A percentile compares a stretch with the other conserved stretches of the same genome.
phyloP scores from a whole-genome alignment of 2,113 vertebrate genomes.

The Probosciger aterrimus region DNA sequence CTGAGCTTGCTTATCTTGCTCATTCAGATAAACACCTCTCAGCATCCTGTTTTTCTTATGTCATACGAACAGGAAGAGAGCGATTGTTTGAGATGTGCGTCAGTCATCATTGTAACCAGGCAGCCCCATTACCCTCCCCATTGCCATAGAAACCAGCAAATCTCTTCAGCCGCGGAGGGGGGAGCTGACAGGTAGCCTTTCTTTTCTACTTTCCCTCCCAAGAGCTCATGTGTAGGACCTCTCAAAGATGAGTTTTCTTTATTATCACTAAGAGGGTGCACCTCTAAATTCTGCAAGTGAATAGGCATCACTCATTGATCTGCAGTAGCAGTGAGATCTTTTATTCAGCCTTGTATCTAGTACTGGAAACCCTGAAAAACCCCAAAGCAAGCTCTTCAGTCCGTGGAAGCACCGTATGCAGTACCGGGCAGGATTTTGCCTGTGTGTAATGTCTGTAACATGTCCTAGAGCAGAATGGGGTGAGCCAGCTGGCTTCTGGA shows the following conservation, averaged over 20 bases:
- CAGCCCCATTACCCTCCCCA: constrained; percentile 33
- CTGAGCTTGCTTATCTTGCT: constrained; percentile 50
- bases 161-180: not conserved
- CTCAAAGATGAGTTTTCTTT: rapidly evolving
- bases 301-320: not conserved
- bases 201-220: not conserved
- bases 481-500: not conserved
- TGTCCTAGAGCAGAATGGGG: not conserved
- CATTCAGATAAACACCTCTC: constrained; percentile 64
- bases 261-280: not conserved
- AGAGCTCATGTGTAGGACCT: not conserved
- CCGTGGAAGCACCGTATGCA: not conserved
- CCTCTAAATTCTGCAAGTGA: not conserved
- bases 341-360: not conserved
- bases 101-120: constrained; percentile 37
- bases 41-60: constrained; percentile 70
- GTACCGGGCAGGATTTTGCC: not conserved
- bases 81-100: constrained; percentile 68
- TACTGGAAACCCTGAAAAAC: not conserved
- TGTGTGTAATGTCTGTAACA: rapidly evolving
- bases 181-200: constrained; percentile 9
- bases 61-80: constrained; percentile 65
- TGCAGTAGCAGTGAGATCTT: not conserved
- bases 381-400: not conserved
- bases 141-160: constrained; percentile 18